Evolutionary conservation across 1,140 invertebrate genomes (phyloP), one percentile per base, ranked within the genome.

Genomic region (Trachelipus rathkii): DNA sequence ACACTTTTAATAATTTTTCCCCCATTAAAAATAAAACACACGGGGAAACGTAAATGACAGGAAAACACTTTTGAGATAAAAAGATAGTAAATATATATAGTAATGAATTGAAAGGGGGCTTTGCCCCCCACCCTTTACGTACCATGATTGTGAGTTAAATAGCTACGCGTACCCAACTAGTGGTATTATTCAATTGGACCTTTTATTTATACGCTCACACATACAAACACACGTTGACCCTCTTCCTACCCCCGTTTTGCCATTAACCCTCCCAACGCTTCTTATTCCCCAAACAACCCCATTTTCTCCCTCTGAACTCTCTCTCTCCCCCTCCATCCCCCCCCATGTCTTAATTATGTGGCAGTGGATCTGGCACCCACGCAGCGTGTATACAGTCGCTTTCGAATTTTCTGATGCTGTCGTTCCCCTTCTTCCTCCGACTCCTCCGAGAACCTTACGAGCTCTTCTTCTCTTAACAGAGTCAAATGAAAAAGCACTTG

Each of bases 321-420:
- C 2, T 23, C 24, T 71, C 69, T 33, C 24, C 21, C 23, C 21
- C 33, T 71, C 13, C 69, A 0, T 24, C 69, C 33, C 21, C 21
- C 33, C 33, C 21, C 33, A 13, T 43, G 4, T 68, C 44, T 19
- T 71, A 71, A 43, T 43, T 43, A 44, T 71, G 23, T 43, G 44
- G 50, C 50, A 60, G 50, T 60, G 50, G 50, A 13, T 60, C 50
- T 60, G 50, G 50, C 50, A 60, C 50, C 50, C 50, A 60, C 50
- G 50, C 50, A 60, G 3, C 50, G 50, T 60, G 50, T 60, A 60
- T 60, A 60, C 50, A 60, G 50, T 60, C 50, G 50, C 50, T 60
- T 60, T 60, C 50, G 50, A 60, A 60, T 60, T 60, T 33, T 33
- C 33, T 33, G 33, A 33, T 33, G 33, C 33, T 33, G 33, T 33